Base-by-base conservation (phyloP, 1,140 invertebrate genomes). In the Trichomalopsis sarcophagae region DNA sequence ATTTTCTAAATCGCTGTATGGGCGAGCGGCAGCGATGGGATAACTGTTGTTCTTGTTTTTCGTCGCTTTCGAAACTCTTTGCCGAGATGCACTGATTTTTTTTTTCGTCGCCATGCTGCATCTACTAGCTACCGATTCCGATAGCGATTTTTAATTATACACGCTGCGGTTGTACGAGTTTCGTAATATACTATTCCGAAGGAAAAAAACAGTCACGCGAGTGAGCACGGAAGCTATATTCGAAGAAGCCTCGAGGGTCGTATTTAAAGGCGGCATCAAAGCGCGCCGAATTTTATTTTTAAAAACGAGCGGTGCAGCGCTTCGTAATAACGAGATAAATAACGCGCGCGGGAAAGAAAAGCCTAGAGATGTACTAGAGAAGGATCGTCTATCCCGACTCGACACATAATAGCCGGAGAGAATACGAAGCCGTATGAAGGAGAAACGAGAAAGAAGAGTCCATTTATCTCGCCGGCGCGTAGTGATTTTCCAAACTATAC, bases 401-500 rank as follows among this genome's bases (percentile, higher is more conserved):
- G 2, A 50, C 5, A 14, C n/a, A 21, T 77, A 44, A 27, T n/a
- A n/a, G 13, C 11, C 44, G n/a, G 17, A 77, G n/a, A 55, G 13
- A 47, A 77, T 27, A 77, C 50, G 50, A 47, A n/a, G 14, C 14
- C 33, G n/a, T 40, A 33, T n/a, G 5, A 1, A n/a, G n/a, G 21
- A 10, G 44, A 78, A 33, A 36, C 11, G 7, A 40, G 40, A 27
- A 2, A 50, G 80, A 27, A 62, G 30, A 66, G n/a, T 84, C 77
- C 76, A 55, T 84, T 84, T 79, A 79, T 71, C 55, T 84, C 40
- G 62, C 55, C 75, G 75, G 62, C 27, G 27, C 27, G 27, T 27
- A 27, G 75, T 84, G 62, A 84, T 84, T 84, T 84, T 78, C 62
- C 75, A 84, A 78, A 84, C 40, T 83, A 40, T 40, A 13, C 14